Conservation (phyloP, 2,888 invertebrate genomes). For the Beris morrisii region DNA sequence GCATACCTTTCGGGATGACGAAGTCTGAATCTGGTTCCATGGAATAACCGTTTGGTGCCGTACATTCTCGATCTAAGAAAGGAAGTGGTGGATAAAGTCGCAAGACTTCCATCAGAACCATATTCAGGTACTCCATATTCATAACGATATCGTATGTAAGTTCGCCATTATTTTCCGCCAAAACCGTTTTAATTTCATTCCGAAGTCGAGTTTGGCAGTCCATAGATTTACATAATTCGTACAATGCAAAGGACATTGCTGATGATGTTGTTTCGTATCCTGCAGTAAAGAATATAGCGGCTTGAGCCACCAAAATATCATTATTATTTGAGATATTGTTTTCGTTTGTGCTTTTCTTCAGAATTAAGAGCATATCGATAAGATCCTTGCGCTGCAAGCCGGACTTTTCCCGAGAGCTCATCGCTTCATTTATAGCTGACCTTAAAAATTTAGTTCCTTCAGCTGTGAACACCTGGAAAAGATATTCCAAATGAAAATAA, state of each 20-base stretch:
- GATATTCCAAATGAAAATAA: not conserved
- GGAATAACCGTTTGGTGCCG: slow-evolving; percentile 43
- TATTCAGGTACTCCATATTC: slow-evolving; percentile 56
- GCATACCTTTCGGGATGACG: slow-evolving; percentile 50
- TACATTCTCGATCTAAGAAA: slow-evolving; percentile 54
- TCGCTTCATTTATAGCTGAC: slow-evolving; percentile 51
- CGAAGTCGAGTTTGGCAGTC: slow-evolving; percentile 55
- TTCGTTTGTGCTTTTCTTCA: slow-evolving; percentile 49
- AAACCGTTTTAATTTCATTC: slow-evolving; percentile 53
- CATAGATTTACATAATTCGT: slow-evolving; percentile 54
- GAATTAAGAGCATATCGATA: slow-evolving; percentile 57
- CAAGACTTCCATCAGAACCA: slow-evolving; percentile 50
- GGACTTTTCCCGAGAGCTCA: slow-evolving; percentile 53
- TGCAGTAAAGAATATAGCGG: slow-evolving; percentile 51
- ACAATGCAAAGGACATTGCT: slow-evolving; percentile 56
- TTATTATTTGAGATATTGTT: slow-evolving; percentile 43
- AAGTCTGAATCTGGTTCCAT: slow-evolving; percentile 48
- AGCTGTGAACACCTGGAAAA: slow-evolving; percentile 45
- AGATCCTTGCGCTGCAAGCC: slow-evolving; percentile 57
- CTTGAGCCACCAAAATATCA: slow-evolving; percentile 52
- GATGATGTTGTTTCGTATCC: slow-evolving; percentile 56
- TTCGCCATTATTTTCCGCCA: slow-evolving; percentile 49
- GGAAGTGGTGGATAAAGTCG: slow-evolving; percentile 54
- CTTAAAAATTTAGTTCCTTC: slow-evolving; percentile 52
- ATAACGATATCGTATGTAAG: slow-evolving; percentile 54